A percentile compares a stretch with the other conserved stretches of the same genome.
Evolutionary conservation across 2,797 vertebrate genomes (phyloP).

Genomic region (Platalea minor): DNA sequence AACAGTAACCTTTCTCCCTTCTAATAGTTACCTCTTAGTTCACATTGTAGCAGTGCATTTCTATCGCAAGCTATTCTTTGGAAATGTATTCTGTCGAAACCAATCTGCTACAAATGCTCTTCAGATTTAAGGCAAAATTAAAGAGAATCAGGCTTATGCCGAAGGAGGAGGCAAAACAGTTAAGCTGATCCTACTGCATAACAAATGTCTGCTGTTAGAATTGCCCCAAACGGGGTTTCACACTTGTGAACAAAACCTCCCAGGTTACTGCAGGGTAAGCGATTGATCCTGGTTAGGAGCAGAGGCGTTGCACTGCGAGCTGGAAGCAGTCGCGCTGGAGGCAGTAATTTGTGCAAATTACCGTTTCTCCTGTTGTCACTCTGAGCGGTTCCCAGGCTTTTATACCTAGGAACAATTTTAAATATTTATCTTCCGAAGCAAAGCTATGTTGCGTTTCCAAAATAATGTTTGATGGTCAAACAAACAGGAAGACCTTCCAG

Average conservation of each 20-base stretch:
- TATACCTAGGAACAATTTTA: background rate
- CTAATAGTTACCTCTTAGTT: constrained; percentile 51
- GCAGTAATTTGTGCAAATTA: background rate
- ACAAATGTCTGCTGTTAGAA: background rate
- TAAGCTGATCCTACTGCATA: background rate
- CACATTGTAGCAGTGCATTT: constrained; percentile 2
- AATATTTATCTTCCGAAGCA: background rate
- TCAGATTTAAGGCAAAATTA: background rate
- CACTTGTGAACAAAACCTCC: no score
- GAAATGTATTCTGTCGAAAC: background rate
- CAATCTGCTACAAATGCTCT: background rate
- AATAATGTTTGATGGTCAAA: background rate
- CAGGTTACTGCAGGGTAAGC: background rate
- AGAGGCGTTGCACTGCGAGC: background rate
- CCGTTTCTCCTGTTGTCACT: background rate
- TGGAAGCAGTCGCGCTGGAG: background rate
- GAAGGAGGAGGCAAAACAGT: background rate
- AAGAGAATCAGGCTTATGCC: background rate
- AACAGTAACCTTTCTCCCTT: constrained; percentile 36
- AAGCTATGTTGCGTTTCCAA: background rate
- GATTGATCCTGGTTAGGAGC: background rate
- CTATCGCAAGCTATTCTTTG: constrained; percentile 21
- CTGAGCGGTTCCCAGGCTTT: background rate
- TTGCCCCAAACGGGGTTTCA: background rate
- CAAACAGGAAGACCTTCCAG: background rate